Percentiles rank a stretch among this genome's conserved stretches.
Conservation (phyloP, 1,140 invertebrate species). For the Caenorhabditis latens region DNA sequence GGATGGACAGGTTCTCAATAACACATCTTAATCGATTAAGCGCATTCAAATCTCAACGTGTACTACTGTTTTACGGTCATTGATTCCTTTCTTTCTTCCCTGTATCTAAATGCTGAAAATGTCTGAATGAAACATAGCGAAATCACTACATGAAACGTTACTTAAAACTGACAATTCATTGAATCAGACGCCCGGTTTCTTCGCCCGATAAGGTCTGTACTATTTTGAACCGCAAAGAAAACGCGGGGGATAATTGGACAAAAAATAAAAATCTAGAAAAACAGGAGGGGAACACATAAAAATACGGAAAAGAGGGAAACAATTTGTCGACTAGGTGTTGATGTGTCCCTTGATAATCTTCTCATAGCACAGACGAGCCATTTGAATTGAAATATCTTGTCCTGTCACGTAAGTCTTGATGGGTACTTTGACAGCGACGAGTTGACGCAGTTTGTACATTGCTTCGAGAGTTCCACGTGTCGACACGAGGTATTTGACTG, state of each 20-base stretch:
- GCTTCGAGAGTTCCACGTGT: conserved; percentile 54
- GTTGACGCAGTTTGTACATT: conserved; percentile 37
- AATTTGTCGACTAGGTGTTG: background rate
- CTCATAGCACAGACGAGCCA: conserved; percentile 48
- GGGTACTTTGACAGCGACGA: conserved; percentile 29
- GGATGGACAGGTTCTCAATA: no score
- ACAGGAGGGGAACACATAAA: background rate
- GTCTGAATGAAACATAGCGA: no score
- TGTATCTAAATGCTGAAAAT: no score
- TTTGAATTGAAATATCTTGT: conserved; percentile 24
- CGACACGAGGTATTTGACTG: conserved; percentile 6
- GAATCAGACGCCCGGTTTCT: background rate
- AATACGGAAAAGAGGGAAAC: background rate
- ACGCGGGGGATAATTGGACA: background rate
- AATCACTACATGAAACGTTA: no score
- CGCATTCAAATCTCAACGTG: no score
- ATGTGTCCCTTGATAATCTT: conserved; percentile 55
- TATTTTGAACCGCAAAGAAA: background rate
- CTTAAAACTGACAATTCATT: conserved; percentile 40
- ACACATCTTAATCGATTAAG: no score
- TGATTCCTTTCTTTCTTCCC: no score
- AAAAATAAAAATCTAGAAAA: background rate
- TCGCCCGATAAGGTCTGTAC: background rate
- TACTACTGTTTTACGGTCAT: no score
- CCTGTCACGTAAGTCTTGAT: conserved; percentile 27